Percentiles rank a stretch among this genome's conserved stretches.
Evolutionary conservation across 2,113 vertebrate genomes (phyloP).

Genomic region (Boulengeromyrus knoepffleri): DNA sequence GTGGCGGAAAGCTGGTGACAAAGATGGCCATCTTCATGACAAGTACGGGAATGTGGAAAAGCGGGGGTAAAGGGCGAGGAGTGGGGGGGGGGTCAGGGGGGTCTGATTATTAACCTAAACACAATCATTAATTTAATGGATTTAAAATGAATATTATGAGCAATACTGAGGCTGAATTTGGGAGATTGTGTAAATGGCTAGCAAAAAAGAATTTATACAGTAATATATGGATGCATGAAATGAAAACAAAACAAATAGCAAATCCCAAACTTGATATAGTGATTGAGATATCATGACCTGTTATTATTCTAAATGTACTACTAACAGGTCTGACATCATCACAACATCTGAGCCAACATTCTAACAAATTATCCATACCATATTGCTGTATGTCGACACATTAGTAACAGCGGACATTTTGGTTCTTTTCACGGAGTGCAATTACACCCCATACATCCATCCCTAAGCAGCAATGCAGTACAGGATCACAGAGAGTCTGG

Average conservation of each 20-base stretch:
- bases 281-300: background rate
- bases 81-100: background rate
- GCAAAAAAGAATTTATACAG: background rate
- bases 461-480: background rate
- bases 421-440: background rate
- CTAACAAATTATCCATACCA: background rate
- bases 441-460: background rate
- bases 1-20: constrained; percentile 29
- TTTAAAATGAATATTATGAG: background rate
- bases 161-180: background rate
- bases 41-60: background rate
- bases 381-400: background rate
- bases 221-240: background rate
- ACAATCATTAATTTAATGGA: background rate
- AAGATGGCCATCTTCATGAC: constrained; percentile 48
- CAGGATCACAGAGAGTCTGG: background rate
- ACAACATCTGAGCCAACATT: background rate
- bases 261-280: background rate
- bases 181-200: background rate
- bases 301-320: background rate
- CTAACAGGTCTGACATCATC: background rate
- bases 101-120: background rate
- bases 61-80: background rate
- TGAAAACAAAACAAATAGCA: background rate
- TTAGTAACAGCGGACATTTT: background rate